Evolutionary conservation across 2,797 vertebrate genomes (phyloP), one percentile per base, ranked within the genome.

Genomic region (Chelonia mydas): DNA sequence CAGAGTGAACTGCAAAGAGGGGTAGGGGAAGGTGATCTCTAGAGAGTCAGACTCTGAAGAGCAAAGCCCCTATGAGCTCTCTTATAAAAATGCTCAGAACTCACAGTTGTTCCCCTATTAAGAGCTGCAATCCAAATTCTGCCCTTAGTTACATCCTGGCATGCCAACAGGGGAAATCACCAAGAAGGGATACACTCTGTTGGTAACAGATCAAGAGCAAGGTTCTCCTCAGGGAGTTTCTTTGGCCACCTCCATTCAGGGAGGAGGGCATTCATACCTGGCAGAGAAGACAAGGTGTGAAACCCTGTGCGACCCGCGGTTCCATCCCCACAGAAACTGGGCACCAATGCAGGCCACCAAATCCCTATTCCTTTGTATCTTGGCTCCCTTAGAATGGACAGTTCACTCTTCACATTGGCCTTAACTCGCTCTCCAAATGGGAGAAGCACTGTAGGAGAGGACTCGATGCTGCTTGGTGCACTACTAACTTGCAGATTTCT

Each of bases 81-180:
- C 89, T 95, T 94, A 85, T 51, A 90, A 92, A 85, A 95, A 95
- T 25, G 55, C 21, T 82, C 79, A 83, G 89, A 94, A 92, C 90
- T 90, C 59, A 84, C 16, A 91, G 45, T 59, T 94, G 79, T 96
- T 81, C 83, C 59, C 50, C 79, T 81, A 5, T 74, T 86, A 80
- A 95, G 45, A 91, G 92, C 88, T 92, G 81, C 61, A 41, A 81
- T 9, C 65, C 77, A 95, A 92, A 92, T 95, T 92, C 79, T 33
- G 15, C 37, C 79, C 61, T 19, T 74, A 61, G 86, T 68, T 93
- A 87, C 74, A 84, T 51, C 78, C 87, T 97, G 86, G n/a, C 81
- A 93, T 95, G 95, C 83, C 91, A 95, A 91, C 84, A 82, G 45
- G 86, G 95, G 88, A 92, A 93, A 27, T 50, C 65, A 89, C 84